Percentiles rank a stretch among this genome's conserved stretches.
Conservation (phyloP, 2,888 invertebrate genomes). For the Plutella xylostella region DNA sequence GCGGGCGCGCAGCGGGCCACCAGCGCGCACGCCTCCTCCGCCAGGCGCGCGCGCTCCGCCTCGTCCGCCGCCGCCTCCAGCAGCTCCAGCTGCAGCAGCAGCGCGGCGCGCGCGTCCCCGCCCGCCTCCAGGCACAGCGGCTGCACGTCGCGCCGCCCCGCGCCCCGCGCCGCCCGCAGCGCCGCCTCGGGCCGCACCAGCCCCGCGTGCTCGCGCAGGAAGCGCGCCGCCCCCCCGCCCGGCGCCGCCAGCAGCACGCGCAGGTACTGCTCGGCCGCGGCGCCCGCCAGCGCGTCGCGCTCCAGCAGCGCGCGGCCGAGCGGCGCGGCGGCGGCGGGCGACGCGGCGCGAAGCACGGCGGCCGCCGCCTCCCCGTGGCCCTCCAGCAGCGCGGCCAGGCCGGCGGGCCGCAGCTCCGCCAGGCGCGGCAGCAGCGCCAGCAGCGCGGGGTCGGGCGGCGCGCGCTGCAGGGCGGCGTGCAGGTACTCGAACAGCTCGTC, state of each 20-base stretch:
- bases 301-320: conserved; percentile 38
- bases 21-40: conserved; percentile 35
- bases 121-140: conserved; percentile 49
- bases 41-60: conserved; percentile 19
- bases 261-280: conserved; percentile 36
- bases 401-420: conserved; percentile 36
- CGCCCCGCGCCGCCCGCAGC: conserved; percentile 34
- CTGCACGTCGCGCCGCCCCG: conserved; percentile 39
- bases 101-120: conserved; percentile 47
- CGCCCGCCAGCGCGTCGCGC: conserved; percentile 26
- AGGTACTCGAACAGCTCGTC: conserved; percentile 51
- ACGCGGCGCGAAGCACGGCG: conserved; percentile 23
- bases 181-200: conserved; percentile 53
- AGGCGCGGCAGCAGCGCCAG: conserved; percentile 29
- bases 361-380: conserved; percentile 26
- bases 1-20: conserved; percentile 37
- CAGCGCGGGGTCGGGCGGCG: conserved; percentile 21
- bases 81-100: conserved; percentile 37
- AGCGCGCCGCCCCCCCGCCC: conserved; percentile 33
- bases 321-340: conserved; percentile 27
- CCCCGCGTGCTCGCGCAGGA: conserved; percentile 38
- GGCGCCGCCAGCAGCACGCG: conserved; percentile 35
- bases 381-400: conserved; percentile 41
- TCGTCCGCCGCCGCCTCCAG: conserved; percentile 21
- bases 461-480: conserved; percentile 25